A percentile compares a stretch with the other conserved stretches of the same genome.
Evolutionary conservation across 2,797 vertebrate genomes (phyloP).

Genomic region (Muraenolepis orangiensis): DNA sequence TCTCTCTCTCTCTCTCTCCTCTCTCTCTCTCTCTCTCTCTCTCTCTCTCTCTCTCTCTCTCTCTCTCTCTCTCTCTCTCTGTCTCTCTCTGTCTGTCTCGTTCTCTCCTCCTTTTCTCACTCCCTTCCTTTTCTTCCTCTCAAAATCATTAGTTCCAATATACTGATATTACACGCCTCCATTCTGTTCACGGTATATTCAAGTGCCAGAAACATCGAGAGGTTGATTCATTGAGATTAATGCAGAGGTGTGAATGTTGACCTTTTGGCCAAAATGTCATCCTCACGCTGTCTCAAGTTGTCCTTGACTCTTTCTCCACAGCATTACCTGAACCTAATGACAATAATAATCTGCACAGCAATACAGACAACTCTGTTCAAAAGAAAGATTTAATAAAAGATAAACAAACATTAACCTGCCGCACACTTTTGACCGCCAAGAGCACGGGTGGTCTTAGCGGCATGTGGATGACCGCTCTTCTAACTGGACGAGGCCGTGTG

Average conservation of each 20-base stretch:
- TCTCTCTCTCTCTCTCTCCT: neutral
- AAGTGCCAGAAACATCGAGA: neutral
- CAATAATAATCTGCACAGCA: neutral
- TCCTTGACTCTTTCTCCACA: neutral
- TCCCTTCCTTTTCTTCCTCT: neutral
- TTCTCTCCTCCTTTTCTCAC: neutral
- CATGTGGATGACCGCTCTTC: neutral
- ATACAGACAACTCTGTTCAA: neutral
- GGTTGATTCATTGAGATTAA: neutral
- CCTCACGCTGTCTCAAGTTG: neutral
- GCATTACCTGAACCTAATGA: neutral
- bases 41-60: neutral
- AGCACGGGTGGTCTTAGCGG: neutral
- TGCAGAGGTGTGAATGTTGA: neutral
- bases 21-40: neutral
- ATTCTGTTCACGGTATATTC: neutral
- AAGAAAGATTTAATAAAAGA: neutral
- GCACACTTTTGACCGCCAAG: neutral
- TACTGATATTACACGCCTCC: neutral
- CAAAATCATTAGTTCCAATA: neutral
- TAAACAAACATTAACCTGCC: neutral
- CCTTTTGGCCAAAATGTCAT: neutral
- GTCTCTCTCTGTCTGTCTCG: neutral
- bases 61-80: neutral
- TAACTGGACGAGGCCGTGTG: conserved; percentile 1